phyloP scores from a whole-genome alignment of 2,888 invertebrate genomes.

The Sabellastarte sp. region DNA sequence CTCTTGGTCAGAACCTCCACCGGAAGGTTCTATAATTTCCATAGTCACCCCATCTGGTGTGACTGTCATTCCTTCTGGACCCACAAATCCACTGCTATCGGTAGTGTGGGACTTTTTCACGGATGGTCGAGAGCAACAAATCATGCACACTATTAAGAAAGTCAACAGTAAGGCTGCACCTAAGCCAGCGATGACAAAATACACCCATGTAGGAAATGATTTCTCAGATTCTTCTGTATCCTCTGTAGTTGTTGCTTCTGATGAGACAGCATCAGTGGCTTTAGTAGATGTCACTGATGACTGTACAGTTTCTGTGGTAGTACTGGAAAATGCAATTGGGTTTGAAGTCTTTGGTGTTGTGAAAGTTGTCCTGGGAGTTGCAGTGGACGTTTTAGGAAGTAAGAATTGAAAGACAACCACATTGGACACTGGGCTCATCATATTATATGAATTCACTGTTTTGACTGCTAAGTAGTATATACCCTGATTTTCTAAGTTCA shows the following conservation, averaged over 20 bases:
- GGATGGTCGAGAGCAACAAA: background rate
- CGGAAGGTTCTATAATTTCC: background rate
- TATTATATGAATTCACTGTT: no score
- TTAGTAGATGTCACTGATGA: background rate
- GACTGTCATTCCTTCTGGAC: no score
- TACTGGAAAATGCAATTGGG: no score
- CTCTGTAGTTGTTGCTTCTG: background rate
- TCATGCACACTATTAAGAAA: background rate
- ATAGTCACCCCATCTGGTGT: background rate
- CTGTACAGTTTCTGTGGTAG: no score
- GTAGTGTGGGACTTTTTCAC: background rate
- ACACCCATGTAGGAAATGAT: background rate
- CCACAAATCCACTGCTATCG: no score
- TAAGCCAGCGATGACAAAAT: background rate
- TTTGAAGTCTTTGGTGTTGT: background rate
- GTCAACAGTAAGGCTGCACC: background rate
- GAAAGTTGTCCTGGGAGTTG: no score
- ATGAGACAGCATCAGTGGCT: background rate
- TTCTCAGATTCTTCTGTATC: background rate
- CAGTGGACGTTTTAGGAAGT: no score
- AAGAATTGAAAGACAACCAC: no score
- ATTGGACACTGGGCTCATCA: no score
- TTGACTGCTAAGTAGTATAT: no score
- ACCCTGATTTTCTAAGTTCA: no score
- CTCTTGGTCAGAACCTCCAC: background rate